phyloP scores from a whole-genome alignment of 2,113 vertebrate genomes.

The Corythornis madagascariensis region DNA sequence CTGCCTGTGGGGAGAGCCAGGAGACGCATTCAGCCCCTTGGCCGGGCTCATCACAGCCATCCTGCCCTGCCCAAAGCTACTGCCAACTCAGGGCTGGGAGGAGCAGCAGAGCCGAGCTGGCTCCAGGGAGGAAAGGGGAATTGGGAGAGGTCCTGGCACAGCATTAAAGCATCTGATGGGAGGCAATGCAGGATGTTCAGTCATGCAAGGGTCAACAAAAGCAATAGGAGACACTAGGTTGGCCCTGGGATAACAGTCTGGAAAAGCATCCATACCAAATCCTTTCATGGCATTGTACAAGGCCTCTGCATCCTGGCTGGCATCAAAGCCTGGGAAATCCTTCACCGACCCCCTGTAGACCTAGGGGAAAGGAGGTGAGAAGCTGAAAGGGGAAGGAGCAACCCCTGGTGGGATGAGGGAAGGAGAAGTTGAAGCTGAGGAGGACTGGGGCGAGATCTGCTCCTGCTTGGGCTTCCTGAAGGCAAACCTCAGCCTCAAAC shows the following conservation, averaged over 20 bases:
- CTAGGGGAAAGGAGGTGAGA: slow-evolving; percentile 65
- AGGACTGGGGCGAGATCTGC: accelerated
- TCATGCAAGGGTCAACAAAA: neutral
- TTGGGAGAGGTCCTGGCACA: neutral
- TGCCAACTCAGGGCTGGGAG: neutral
- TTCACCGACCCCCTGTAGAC: slow-evolving; percentile 87
- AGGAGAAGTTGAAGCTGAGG: neutral
- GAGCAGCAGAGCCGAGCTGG: neutral
- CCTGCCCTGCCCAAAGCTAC: neutral
- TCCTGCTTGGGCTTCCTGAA: neutral
- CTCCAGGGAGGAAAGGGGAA: neutral
- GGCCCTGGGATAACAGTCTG: accelerated
- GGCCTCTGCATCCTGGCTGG: slow-evolving; percentile 85
- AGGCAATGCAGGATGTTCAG: neutral
- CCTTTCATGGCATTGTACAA: slow-evolving; percentile 97
- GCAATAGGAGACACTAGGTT: neutral
- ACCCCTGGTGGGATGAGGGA: neutral
- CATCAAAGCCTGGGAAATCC: slow-evolving; percentile 84
- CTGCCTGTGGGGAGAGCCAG: slow-evolving; percentile 79
- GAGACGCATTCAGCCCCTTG: neutral
- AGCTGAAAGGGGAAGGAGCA: neutral
- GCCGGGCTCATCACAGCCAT: neutral
- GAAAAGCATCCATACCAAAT: slow-evolving; percentile 80
- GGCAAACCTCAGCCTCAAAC: neutral
- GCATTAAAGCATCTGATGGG: neutral